Evolutionary conservation across 92 coral and sea anemone genomes (phyloP), one percentile per base, ranked within the genome.

Genomic region (Palythoa grandiflora): DNA sequence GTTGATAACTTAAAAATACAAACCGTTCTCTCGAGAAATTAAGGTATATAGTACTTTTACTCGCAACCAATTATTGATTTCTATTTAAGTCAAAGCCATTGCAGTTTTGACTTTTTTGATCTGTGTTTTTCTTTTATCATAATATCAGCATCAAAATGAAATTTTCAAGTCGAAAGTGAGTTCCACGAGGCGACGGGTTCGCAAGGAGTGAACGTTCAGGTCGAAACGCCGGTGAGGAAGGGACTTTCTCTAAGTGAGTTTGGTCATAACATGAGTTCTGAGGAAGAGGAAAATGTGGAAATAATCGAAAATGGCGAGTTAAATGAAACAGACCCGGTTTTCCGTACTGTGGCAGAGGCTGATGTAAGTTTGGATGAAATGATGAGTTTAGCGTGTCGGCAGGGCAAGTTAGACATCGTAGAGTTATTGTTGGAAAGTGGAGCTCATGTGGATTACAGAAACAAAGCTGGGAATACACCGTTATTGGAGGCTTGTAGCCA

Each of bases 321-420:
- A 83, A 95, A 91, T 71, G 98, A 95, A 87, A 80, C 98, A 35
- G 98, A 95, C 80, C 96, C 98, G 9, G 98, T 95, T 73, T 93
- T 95, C 87, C 98, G 98, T 65, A 93, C 98, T 9, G 98, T 95
- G 68, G 98, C 98, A 65, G 99, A 97, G 74, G 98, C 99, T 83
- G 99, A 97, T 87, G 99, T 97, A 65, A 97, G 99, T 80, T 88
- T 97, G 93, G 99, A 97, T 74, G 99, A 97, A 85, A 97, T 97
- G 99, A 97, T 97, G 99, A 97, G 99, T 86, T 88, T 97, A 40
- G 99, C 99, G 14, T 97, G 99, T 93, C 98, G 99, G 66, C 99
- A 97, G 80, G 99, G 99, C 66, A 97, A 97, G 83, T 93, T 97
- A 52, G 99, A 97, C 92, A 97, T 97, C 59, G 99, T 97, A 47